Evolutionary conservation across 1,140 invertebrate species (phyloP).

Genomic region (Andricus grossulariae): DNA sequence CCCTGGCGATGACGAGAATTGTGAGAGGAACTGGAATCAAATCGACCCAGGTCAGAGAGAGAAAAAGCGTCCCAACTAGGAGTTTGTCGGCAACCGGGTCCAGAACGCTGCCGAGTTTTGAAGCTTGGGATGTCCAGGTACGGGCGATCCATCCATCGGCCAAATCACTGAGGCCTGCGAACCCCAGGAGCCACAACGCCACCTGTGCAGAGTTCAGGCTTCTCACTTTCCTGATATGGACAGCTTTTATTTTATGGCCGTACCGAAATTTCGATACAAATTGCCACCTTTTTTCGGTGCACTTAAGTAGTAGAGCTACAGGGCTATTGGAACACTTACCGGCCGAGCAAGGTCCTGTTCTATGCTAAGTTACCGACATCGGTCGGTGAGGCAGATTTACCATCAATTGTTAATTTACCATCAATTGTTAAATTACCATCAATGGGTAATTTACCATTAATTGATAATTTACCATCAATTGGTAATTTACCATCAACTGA

Average conservation of each 20-base stretch:
- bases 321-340: too few species aligned
- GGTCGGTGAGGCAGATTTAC: too few species aligned
- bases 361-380: too few species aligned
- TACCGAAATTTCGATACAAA: too few species aligned
- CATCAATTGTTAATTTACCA: too few species aligned
- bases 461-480: too few species aligned
- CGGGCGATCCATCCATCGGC: constrained; percentile 96
- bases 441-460: too few species aligned
- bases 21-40: constrained; percentile 93
- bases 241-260: not conserved
- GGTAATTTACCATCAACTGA: too few species aligned
- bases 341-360: too few species aligned
- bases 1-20: constrained; percentile 88
- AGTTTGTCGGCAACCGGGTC: constrained; percentile 99
- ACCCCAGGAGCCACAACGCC: constrained; percentile 67
- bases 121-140: constrained; percentile 91
- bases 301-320: too few species aligned
- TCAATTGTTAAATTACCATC: too few species aligned
- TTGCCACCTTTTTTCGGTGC: too few species aligned
- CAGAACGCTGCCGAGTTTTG: constrained; percentile 95
- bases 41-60: constrained; percentile 89
- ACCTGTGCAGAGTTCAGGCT: constrained; percentile 49
- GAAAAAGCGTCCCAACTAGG: constrained; percentile 90
- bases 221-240: not conserved
- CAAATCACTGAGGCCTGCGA: constrained; percentile 72